These are phyloP conservation scores for Aporophyla lueneburgensis DNA, from an alignment of 2,888 invertebrate species.

Conservation along the genomic window DNA sequence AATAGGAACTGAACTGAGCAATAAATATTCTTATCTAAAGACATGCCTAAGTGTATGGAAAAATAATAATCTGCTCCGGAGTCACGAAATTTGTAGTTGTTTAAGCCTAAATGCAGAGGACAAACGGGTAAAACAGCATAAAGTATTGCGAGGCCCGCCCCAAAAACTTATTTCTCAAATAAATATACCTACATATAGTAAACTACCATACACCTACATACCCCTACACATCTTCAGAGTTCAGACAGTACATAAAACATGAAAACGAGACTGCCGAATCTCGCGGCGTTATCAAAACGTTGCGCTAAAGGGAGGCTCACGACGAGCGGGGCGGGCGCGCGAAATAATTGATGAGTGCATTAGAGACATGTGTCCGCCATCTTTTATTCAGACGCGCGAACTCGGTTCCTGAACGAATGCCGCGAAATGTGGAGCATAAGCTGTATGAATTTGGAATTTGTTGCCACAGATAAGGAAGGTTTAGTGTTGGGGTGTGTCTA, in stretches of 20 bases:
- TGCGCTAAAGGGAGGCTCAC: slow-evolving; percentile 66
- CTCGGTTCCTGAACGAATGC: slow-evolving; percentile 65
- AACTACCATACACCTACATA: slow-evolving; percentile 26
- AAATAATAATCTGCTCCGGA: too few species aligned
- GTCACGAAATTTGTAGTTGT: too few species aligned
- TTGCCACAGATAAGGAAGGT: slow-evolving; percentile 57
- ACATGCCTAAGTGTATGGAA: too few species aligned
- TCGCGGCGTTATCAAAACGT: slow-evolving; percentile 72
- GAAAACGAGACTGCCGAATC: slow-evolving; percentile 67
- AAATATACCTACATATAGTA: too few species aligned
- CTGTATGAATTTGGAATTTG: slow-evolving; percentile 73
- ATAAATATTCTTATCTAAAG: too few species aligned
- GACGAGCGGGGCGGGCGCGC: slow-evolving; percentile 63
- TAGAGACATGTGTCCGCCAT: slow-evolving; percentile 87
- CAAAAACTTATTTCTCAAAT: too few species aligned
- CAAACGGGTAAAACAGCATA: too few species aligned
- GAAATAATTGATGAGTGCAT: slow-evolving; percentile 90
- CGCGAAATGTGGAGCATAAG: slow-evolving; percentile 71
- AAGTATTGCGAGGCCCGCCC: too few species aligned
- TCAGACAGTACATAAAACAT: slow-evolving; percentile 66
- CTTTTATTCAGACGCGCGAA: slow-evolving; percentile 83
- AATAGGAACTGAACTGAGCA: too few species aligned
- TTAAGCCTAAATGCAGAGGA: too few species aligned
- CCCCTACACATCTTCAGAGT: slow-evolving; percentile 29
- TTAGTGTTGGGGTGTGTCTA: slow-evolving; percentile 43